phyloP scores from a whole-genome alignment of 2,797 vertebrate species.

The Acropternis orthonyx region DNA sequence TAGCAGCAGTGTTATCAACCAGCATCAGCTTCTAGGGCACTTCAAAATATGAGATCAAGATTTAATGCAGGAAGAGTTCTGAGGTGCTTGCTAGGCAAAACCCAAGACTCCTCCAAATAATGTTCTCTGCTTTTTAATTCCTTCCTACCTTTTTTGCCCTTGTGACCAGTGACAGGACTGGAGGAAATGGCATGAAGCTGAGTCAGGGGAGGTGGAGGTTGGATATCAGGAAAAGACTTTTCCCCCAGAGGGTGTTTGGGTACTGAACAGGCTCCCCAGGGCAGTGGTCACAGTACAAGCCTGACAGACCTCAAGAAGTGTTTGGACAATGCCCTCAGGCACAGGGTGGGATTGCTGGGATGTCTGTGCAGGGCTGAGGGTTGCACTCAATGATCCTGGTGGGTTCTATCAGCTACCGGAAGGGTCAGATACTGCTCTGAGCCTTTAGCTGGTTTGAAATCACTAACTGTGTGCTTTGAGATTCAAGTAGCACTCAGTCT shows the following conservation, averaged over 20 bases:
- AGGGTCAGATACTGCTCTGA: background rate
- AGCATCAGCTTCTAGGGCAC: background rate
- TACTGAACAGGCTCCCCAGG: background rate
- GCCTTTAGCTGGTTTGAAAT: background rate
- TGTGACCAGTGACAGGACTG: background rate
- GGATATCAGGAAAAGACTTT: background rate
- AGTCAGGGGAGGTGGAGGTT: background rate
- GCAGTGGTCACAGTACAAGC: background rate
- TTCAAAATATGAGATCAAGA: background rate
- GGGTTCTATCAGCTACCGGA: background rate
- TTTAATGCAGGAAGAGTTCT: background rate
- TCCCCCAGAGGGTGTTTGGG: background rate
- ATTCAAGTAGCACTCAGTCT: background rate
- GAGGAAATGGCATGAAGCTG: background rate
- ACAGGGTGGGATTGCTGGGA: background rate
- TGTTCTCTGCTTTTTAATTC: background rate
- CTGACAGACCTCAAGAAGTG: background rate
- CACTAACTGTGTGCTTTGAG: background rate
- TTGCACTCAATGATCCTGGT: background rate
- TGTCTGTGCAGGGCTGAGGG: background rate
- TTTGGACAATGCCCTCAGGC: background rate
- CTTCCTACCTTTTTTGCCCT: background rate
- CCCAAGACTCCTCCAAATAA: background rate
- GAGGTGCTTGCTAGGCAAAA: background rate
- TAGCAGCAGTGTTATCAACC: background rate